Evolutionary conservation across 2,797 vertebrate genomes (phyloP).

Genomic region (Poeciliopsis turneri): DNA sequence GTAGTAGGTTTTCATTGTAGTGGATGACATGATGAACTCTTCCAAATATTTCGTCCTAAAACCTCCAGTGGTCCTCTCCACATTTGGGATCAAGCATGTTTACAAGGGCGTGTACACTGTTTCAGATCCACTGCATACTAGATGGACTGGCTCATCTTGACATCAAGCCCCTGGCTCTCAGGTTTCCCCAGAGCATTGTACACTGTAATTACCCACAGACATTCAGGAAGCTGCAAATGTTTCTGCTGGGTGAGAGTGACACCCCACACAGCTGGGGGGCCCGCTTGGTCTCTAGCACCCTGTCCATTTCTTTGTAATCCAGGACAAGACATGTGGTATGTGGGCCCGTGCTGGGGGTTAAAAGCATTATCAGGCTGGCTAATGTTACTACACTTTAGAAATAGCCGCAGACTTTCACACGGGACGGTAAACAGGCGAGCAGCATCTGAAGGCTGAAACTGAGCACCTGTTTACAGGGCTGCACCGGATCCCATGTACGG

Average conservation of each 20-base stretch:
- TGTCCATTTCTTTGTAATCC: conserved; percentile 41
- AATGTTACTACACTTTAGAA: conserved; percentile 73
- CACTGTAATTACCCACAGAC: conserved; percentile 67
- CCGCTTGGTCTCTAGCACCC: conserved; percentile 28
- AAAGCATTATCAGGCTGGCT: conserved; percentile 65
- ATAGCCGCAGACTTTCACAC: conserved; percentile 59
- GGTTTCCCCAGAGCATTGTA: conserved; percentile 43
- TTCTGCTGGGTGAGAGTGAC: conserved; percentile 70
- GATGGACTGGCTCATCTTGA: conserved; percentile 32
- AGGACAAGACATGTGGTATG: conserved; percentile 65
- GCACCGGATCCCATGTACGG: conserved; percentile 54
- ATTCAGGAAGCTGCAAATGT: conserved; percentile 71
- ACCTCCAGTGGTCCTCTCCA: neutral
- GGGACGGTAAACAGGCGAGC: conserved; percentile 43
- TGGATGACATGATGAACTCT: neutral
- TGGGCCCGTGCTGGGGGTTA: conserved; percentile 45
- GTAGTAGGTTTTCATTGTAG: neutral
- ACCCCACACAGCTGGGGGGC: conserved; percentile 19
- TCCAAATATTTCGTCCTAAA: neutral
- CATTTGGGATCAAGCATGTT: neutral
- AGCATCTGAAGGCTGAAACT: conserved; percentile 50
- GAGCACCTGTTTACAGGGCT: conserved; percentile 64
- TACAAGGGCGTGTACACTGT: neutral
- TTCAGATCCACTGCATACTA: conserved; percentile 9
- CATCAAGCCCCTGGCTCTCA: conserved; percentile 41